Evolutionary conservation across 2,113 vertebrate species (phyloP).

Genomic region (Rhinoptilus africanus): DNA sequence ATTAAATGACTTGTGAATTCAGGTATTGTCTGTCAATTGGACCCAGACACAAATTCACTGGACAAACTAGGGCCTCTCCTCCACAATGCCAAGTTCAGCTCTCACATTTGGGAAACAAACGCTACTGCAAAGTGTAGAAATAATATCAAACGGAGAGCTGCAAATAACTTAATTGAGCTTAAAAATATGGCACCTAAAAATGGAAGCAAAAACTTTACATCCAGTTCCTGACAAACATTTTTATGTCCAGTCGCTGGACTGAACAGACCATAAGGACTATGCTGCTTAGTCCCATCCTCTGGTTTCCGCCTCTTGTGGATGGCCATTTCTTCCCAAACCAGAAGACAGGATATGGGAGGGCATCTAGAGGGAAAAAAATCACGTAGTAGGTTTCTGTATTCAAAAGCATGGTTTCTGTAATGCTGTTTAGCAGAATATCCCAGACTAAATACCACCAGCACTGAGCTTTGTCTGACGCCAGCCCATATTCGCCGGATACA

Average conservation of each 20-base stretch:
- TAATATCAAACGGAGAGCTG: not conserved
- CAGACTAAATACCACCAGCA: not conserved
- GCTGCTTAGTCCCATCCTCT: not conserved
- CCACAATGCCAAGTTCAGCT: not conserved
- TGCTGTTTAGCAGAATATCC: not conserved
- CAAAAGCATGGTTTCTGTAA: not conserved
- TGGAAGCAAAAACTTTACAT: not conserved
- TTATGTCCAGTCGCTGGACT: not conserved
- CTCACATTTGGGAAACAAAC: not conserved
- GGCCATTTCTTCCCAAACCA: not conserved
- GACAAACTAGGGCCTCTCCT: not conserved
- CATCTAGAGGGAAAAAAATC: not conserved
- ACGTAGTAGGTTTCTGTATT: not conserved
- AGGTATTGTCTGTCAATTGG: not conserved
- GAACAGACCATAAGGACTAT: not conserved
- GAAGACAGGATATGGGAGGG: not conserved
- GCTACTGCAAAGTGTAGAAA: not conserved
- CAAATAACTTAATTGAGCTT: rapidly evolving
- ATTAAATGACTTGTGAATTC: not conserved
- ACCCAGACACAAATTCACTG: not conserved
- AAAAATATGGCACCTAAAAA: not conserved
- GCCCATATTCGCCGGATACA: rapidly evolving
- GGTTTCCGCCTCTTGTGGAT: not conserved
- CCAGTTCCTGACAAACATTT: not conserved
- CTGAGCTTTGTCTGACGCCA: not conserved